Evolutionary conservation across 2,888 invertebrate species (phyloP), one percentile per base, ranked within the genome.

Genomic region (Epinotia brunnichana): DNA sequence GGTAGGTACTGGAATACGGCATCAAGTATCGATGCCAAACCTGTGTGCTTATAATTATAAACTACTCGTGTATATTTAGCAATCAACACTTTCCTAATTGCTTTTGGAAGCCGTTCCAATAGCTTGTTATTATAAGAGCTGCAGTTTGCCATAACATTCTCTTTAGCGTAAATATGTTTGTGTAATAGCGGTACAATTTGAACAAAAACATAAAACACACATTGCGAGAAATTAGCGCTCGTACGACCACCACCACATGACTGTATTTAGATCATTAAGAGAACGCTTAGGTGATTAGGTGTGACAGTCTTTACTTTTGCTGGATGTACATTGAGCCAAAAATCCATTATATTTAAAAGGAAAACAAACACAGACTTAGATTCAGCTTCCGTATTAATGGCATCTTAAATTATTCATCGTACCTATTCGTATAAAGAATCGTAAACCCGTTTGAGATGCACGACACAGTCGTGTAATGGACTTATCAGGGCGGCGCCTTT

Each of bases 1-100:
- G 7, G 44, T 48, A 48, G 7, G 44, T 44, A 54, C 24, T 19
- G 15, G 48, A 56, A 48, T 72, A 66, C 39, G 10, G 51, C 62
- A 53, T 60, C 21, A n/a, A 44, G 54, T 56, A 60, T 60, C 19
- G 53, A 17, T 61, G 54, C 61, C 29, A 41, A 51, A 41, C 17
- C 59, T 54, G 19, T 39, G 13, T 54, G 24, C 56, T n/a, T 60
- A 35, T 39, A 61, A 53, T 53, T 69, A 69, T 41, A 41, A 61
- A 61, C 41, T 59, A 24, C 39, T 60, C 57, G 24, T 67, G 57
- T 19, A 24, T 19, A 56, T 56, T 44, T 35, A 35, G 35, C 17
- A 63, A 63, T 74, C 75, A 78, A 76, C 76, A 76, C 72, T 76
- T 77, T 74, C 75, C 81, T 82, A 81, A 83, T 82, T 82, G 81